Evolutionary conservation across 2,888 invertebrate species (phyloP), one percentile per base, ranked within the genome.

Genomic region (Synergus laeviventris): DNA sequence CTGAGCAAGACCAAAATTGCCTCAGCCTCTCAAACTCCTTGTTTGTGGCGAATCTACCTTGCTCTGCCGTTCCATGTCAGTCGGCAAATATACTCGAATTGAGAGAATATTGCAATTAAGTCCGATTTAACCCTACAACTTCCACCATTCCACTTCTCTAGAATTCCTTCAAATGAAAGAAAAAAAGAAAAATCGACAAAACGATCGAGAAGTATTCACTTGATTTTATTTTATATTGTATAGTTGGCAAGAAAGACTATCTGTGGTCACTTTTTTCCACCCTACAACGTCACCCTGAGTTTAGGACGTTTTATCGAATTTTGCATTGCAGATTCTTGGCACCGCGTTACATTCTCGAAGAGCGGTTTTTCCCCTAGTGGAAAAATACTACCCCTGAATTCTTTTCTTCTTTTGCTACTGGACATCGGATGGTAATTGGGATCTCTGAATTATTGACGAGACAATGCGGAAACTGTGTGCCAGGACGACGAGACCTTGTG

Each of bases 1-100:
- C 70, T 70, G 70, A 54, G 70, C 70, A 70, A 70, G 70, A 54
- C 70, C 66, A 42, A 66, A 66, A 66, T 66, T 66, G 45, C 66
- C 66, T 45, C 66, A 66, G 45, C 45, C 18, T 49, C 70, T 18
- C 70, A 54, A 70, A 70, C 70, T 70, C 70, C 70, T 54, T 70
- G 70, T 70, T 70, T 70, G 70, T 31, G 36, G 70, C 70, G 31
- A 49, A 54, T 45, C 49, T 70, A 54, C 70, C 49, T 70, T 70
- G 70, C 49, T 70, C 31, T 54, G 49, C 70, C 12, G 24, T 70
- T 70, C 31, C 31, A 49, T 49, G 49, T 11, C 36, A 70, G 49
- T 31, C 45, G 31, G 70, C 31, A 70, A 70, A 70, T 70, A 70
- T 45, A 31, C 49, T 54, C n/a, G n/a, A 49, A 70, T 70, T 31